Percentiles rank a stretch among this genome's conserved stretches.
phyloP scores from a whole-genome alignment of 2,113 vertebrate genomes.

The Microcebus ravelobensis region DNA sequence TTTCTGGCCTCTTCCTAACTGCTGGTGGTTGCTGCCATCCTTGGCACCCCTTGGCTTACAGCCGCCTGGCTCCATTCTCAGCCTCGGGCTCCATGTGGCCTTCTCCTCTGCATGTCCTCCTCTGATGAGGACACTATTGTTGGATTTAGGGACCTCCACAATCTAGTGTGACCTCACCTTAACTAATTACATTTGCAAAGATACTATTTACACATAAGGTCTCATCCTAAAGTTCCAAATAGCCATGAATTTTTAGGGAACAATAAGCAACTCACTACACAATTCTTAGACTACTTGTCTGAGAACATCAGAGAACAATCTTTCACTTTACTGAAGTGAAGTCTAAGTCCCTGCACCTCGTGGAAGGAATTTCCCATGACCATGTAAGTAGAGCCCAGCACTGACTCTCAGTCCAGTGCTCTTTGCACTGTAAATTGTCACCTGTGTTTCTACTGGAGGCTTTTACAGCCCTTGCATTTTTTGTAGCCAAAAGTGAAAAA shows the following conservation, averaged over 20 bases:
- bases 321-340: not conserved
- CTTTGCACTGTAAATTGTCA: not conserved
- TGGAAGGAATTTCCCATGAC: not conserved
- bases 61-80: accelerated
- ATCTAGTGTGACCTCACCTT: not conserved
- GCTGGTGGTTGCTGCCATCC: too few relatives aligned
- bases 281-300: not conserved
- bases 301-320: not conserved
- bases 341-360: not conserved
- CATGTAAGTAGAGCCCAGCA: not conserved
- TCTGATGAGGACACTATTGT: not conserved
- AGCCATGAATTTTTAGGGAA: not conserved
- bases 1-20: not conserved
- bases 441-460: not conserved
- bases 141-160: not conserved
- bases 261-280: not conserved
- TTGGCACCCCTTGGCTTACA: not conserved
- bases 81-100: not conserved
- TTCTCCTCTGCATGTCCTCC: not conserved
- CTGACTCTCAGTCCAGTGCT: not conserved
- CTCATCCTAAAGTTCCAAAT: not conserved
- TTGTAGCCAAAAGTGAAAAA: not conserved
- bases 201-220: not conserved
- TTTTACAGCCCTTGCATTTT: not conserved
- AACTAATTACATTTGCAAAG: not conserved